Evolutionary conservation across 1,140 invertebrate species (phyloP).

Genomic region (Eriocheir sinensis): DNA sequence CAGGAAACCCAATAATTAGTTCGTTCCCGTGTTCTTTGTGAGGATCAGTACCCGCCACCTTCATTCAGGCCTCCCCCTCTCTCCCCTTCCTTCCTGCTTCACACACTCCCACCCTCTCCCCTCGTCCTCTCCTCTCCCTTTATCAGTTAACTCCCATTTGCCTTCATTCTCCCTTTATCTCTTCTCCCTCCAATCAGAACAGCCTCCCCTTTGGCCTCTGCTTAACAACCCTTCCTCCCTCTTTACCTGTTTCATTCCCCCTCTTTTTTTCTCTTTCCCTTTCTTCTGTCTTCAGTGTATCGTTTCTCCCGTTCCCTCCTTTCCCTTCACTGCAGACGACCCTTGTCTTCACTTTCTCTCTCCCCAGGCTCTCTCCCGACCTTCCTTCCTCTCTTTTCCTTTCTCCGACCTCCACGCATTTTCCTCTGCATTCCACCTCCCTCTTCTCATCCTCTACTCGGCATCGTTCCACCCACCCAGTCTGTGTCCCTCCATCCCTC

Average conservation of each 20-base stretch:
- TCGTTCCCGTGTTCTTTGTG: constrained; percentile 2
- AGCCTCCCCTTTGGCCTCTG: no score
- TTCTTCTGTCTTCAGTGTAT: no score
- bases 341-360: not conserved
- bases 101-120: not conserved
- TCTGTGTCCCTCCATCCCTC: no score
- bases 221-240: constrained; percentile 14
- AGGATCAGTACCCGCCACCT: not conserved
- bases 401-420: not conserved
- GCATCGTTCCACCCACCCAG: not conserved
- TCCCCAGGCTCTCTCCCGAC: not conserved
- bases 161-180: no score
- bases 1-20: constrained; percentile 51
- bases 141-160: not conserved
- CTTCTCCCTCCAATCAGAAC: no score
- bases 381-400: not conserved
- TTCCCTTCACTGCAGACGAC: not conserved
- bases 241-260: constrained; percentile 6
- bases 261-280: constrained; percentile 15
- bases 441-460: not conserved
- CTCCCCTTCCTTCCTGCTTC: not conserved
- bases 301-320: not conserved
- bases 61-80: not conserved
- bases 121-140: not conserved
- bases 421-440: not conserved